These are phyloP conservation scores for Gasteruption jaculator DNA, from an alignment of 2,888 invertebrate genomes.

Conservation along the genomic window DNA sequence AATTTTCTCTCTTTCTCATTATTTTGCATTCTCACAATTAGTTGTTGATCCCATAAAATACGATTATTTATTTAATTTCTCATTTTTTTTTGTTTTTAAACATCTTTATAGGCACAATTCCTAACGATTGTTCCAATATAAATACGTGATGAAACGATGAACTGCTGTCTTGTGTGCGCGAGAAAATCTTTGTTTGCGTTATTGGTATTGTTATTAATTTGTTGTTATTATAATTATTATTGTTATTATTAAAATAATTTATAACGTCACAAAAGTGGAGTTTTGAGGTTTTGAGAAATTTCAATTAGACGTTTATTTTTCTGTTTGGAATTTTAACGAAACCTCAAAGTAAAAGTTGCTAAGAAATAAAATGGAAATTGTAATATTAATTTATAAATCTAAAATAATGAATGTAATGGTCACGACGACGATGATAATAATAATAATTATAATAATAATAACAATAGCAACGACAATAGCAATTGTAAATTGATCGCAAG, in stretches of 20 bases:
- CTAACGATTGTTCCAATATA: conserved; percentile 46
- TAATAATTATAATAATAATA: conserved; percentile 10
- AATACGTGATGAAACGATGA: too few species aligned
- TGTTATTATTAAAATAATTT: conserved; percentile 10
- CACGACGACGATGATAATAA: too few species aligned
- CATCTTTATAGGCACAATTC: conserved; percentile 48
- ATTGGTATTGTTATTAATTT: conserved; percentile 3
- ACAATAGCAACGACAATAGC: conserved; percentile 13
- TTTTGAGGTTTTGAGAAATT: too few species aligned
- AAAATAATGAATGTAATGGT: conserved; percentile 14
- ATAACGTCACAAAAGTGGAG: too few species aligned
- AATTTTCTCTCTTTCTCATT: conserved; percentile 17
- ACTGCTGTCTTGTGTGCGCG: conserved; percentile 41
- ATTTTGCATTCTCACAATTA: conserved; percentile 11
- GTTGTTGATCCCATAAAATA: conserved; percentile 46
- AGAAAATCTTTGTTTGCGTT: conserved; percentile 22
- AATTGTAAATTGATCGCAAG: conserved; percentile 20
- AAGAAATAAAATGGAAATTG: too few species aligned
- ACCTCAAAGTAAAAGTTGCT: too few species aligned
- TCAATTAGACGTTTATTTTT: too few species aligned
- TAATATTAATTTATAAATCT: conserved; percentile 3
- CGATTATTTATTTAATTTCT: conserved; percentile 30
- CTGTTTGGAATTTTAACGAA: too few species aligned
- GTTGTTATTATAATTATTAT: conserved; percentile 5
- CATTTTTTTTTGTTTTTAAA: too few species aligned